These are phyloP conservation scores for Procambarus virginalis DNA, from an alignment of 1,140 invertebrate genomes.

Conservation along the genomic window DNA sequence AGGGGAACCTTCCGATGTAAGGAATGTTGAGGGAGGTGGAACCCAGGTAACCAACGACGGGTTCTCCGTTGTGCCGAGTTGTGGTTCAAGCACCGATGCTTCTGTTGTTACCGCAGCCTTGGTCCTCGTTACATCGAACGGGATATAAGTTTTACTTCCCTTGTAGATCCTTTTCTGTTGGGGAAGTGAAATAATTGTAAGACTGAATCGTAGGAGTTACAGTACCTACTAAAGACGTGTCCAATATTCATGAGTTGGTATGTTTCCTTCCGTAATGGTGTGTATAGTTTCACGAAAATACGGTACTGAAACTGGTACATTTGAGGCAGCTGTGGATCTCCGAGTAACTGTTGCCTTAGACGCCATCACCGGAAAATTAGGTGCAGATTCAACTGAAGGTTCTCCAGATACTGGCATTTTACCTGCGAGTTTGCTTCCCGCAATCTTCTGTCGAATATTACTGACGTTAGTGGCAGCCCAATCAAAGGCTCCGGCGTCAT, in stretches of 20 bases:
- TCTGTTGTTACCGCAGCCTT: neutral
- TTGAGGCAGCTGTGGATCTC: neutral
- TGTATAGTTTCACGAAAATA: neutral
- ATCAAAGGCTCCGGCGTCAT: neutral
- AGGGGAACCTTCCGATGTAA: neutral
- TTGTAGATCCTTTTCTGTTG: neutral
- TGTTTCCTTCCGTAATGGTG: too few species aligned
- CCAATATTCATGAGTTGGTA: neutral
- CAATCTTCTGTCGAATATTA: conserved; percentile 36
- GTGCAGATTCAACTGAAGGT: neutral
- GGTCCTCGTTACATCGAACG: neutral
- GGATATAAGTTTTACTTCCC: neutral
- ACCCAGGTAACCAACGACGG: neutral
- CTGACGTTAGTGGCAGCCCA: neutral
- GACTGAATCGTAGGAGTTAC: neutral
- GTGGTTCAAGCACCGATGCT: neutral
- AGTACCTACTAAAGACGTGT: neutral
- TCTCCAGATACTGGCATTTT: neutral
- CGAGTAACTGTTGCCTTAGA: neutral
- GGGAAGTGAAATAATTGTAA: neutral
- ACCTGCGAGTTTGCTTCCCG: conserved; percentile 41
- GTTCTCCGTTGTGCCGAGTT: neutral
- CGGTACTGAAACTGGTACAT: neutral
- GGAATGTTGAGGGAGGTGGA: neutral
- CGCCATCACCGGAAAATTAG: neutral